phyloP scores from a whole-genome alignment of 92 coral and sea anemone species.

The Umimayanthus chanpuru region DNA sequence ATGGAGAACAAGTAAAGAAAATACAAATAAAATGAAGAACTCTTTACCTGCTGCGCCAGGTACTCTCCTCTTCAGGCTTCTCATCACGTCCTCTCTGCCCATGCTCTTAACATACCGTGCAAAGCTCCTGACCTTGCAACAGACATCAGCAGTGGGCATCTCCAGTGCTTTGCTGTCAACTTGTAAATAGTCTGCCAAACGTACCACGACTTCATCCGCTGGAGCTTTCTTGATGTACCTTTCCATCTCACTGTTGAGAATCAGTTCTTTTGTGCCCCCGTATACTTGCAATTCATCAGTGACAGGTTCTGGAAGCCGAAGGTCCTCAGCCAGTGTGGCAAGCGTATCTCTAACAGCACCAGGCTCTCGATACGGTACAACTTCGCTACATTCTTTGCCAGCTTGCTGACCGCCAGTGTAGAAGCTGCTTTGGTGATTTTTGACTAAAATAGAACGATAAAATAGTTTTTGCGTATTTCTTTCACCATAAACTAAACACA shows the following conservation, averaged over 20 bases:
- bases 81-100: neutral
- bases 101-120: neutral
- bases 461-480: too few species aligned
- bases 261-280: neutral
- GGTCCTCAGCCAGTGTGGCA: neutral
- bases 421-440: neutral
- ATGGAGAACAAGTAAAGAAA: too few species aligned
- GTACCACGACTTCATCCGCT: neutral
- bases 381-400: neutral
- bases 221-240: neutral
- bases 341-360: neutral
- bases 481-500: too few species aligned
- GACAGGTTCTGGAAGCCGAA: neutral
- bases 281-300: neutral
- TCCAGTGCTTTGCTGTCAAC: slow-evolving; percentile 13
- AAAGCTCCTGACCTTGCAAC: neutral
- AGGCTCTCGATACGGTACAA: neutral
- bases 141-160: neutral
- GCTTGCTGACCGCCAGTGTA: neutral
- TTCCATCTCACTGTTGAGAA: neutral
- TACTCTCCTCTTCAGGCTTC: neutral
- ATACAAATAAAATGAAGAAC: too few species aligned
- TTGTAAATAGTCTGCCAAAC: neutral
- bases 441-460: too few species aligned
- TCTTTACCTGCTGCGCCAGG: neutral